phyloP scores from a whole-genome alignment of 2,797 vertebrate genomes.

The Sebastes paucispinis region DNA sequence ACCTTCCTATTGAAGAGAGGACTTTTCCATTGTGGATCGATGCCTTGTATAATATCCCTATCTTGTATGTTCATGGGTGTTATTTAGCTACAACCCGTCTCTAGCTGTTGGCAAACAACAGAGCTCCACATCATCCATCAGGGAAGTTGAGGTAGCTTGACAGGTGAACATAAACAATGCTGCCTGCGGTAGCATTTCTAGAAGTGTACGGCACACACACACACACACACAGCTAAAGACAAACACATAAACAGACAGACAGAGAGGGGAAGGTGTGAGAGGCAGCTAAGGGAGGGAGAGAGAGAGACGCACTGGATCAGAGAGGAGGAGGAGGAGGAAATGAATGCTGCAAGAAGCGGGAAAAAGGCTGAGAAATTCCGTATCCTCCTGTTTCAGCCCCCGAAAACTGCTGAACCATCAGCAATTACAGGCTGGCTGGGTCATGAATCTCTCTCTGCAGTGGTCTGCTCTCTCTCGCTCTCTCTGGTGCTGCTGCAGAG shows the following conservation, averaged over 20 bases:
- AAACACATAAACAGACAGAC: conserved; percentile 11
- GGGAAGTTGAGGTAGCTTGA: conserved; percentile 61
- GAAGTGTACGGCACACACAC: conserved; percentile 22
- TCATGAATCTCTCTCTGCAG: conserved; percentile 78
- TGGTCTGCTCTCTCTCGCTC: conserved; percentile 57
- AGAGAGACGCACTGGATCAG: conserved; percentile 48
- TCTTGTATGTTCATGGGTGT: conserved; percentile 37
- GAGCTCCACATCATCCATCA: conserved; percentile 65
- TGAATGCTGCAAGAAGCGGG: conserved; percentile 59
- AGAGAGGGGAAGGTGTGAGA: conserved; percentile 34
- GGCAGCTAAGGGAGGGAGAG: conserved; percentile 24
- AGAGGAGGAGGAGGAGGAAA: conserved; percentile 50
- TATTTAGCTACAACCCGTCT: conserved; percentile 52
- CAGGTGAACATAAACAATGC: conserved; percentile 66
- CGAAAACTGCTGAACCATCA: conserved; percentile 81
- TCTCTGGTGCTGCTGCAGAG: conserved; percentile 59
- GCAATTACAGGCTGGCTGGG: conserved; percentile 73
- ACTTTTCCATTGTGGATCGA: not conserved
- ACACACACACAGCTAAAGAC: conserved; percentile 2
- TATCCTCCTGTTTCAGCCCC: conserved; percentile 70
- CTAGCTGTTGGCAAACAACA: conserved; percentile 56
- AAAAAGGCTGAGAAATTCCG: conserved; percentile 69
- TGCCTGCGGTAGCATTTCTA: conserved; percentile 60
- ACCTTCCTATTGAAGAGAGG: not conserved
- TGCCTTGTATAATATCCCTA: conserved; percentile 7